Conservation (phyloP, 2,888 invertebrate species). For the Lobophora halterata region DNA sequence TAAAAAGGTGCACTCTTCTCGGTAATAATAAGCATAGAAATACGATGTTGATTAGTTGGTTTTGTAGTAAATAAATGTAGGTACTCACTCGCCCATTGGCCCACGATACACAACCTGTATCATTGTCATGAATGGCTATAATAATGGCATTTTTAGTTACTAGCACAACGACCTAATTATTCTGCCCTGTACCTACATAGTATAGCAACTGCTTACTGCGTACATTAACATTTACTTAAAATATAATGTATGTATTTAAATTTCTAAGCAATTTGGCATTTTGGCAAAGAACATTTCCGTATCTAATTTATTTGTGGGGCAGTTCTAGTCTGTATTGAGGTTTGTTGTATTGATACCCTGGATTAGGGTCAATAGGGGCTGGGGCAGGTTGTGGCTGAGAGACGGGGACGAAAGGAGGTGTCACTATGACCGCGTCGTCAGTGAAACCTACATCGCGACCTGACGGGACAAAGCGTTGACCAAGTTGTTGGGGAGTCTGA, state of each 20-base stretch:
- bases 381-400: constrained; percentile 38
- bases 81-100: too few species aligned
- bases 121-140: constrained; percentile 9
- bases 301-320: constrained; percentile 58
- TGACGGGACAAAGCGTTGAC: constrained; percentile 46
- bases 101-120: constrained; percentile 8
- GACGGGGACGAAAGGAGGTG: constrained; percentile 65
- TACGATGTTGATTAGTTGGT: too few species aligned
- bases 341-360: constrained; percentile 66
- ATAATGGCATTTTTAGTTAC: too few species aligned
- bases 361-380: constrained; percentile 31
- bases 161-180: too few species aligned
- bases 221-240: too few species aligned
- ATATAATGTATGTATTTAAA: not conserved
- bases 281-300: too few species aligned
- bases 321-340: constrained; percentile 67
- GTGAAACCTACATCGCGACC: constrained; percentile 67
- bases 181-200: constrained; percentile 3
- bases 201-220: too few species aligned
- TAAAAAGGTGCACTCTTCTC: too few species aligned
- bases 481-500: constrained; percentile 35
- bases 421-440: constrained; percentile 72
- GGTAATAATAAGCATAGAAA: too few species aligned
- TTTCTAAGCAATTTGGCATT: too few species aligned
- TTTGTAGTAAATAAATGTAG: too few species aligned